phyloP scores from a whole-genome alignment of 2,797 vertebrate species.

The Ctenopoma kingsleyae region DNA sequence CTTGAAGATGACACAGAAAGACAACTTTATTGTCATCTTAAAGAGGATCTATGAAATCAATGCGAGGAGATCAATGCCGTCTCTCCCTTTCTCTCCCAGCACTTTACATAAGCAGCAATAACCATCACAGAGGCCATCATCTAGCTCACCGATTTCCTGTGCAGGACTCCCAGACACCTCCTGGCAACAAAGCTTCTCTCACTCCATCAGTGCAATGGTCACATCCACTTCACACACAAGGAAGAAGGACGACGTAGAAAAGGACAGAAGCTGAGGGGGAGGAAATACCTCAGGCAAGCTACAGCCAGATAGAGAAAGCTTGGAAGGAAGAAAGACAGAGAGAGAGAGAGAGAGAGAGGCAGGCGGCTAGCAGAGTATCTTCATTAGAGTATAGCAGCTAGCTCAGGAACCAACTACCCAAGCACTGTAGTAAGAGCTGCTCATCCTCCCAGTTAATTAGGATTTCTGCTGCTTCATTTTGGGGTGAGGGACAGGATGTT shows the following conservation, averaged over 20 bases:
- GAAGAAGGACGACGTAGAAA: constrained; percentile 44
- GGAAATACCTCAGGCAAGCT: constrained; percentile 61
- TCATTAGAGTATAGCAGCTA: constrained; percentile 71
- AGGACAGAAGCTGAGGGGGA: constrained; percentile 34
- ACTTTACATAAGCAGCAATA: constrained; percentile 80
- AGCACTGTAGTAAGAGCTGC: constrained; percentile 65
- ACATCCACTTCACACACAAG: constrained; percentile 67
- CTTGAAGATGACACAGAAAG: constrained; percentile 79
- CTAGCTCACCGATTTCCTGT: constrained; percentile 74
- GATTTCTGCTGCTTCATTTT: constrained; percentile 84
- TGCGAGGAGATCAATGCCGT: constrained; percentile 78
- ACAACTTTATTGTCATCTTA: constrained; percentile 80
- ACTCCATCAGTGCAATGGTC: constrained; percentile 71
- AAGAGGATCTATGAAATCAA: constrained; percentile 84
- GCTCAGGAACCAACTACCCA: constrained; percentile 54
- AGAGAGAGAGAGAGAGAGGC: constrained; percentile 18
- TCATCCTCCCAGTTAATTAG: constrained; percentile 85
- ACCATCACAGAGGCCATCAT: constrained; percentile 75
- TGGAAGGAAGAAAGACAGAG: constrained; percentile 34
- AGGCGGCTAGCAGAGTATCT: constrained; percentile 61
- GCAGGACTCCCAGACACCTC: constrained; percentile 71
- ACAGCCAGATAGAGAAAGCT: constrained; percentile 51
- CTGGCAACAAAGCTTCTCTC: constrained; percentile 67
- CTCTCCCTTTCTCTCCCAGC: constrained; percentile 48
- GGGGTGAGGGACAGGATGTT: constrained; percentile 78